Percentiles rank a stretch among this genome's conserved stretches.
Conservation (phyloP, 2,113 vertebrate species). For the Myodes glareolus region DNA sequence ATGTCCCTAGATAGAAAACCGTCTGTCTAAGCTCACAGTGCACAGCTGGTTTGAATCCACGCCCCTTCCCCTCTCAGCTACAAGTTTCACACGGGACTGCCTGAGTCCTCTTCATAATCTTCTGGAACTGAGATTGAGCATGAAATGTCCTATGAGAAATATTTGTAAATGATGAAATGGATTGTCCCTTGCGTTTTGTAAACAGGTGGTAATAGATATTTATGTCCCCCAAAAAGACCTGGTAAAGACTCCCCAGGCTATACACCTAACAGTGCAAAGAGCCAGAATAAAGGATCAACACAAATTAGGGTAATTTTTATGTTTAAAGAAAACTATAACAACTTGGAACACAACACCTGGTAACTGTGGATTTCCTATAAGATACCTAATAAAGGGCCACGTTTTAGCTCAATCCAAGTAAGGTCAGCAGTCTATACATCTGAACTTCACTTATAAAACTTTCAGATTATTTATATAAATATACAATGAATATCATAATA, state of each 20-base stretch:
- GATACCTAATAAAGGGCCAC: background rate
- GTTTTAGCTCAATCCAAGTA: background rate
- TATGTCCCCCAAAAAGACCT: background rate
- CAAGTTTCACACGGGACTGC: fast-evolving
- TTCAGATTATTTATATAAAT: background rate
- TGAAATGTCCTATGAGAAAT: background rate
- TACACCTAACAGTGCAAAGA: fast-evolving
- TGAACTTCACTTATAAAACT: background rate
- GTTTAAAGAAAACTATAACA: background rate
- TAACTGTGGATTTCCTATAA: background rate
- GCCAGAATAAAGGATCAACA: background rate
- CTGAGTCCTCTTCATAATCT: background rate
- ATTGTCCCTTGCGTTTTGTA: background rate
- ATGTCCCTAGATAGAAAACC: too few species aligned
- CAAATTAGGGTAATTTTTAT: background rate
- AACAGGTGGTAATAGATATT: background rate
- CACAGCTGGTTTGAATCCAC: background rate
- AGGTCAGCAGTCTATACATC: too few species aligned
- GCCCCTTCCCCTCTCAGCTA: too few species aligned
- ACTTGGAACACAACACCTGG: background rate
- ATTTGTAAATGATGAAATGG: background rate
- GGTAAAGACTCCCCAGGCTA: background rate
- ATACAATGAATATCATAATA: too few species aligned
- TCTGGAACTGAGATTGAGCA: background rate
- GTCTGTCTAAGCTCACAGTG: background rate